Evolutionary conservation across 2,888 invertebrate genomes (phyloP).

Genomic region (Chesias legatella): DNA sequence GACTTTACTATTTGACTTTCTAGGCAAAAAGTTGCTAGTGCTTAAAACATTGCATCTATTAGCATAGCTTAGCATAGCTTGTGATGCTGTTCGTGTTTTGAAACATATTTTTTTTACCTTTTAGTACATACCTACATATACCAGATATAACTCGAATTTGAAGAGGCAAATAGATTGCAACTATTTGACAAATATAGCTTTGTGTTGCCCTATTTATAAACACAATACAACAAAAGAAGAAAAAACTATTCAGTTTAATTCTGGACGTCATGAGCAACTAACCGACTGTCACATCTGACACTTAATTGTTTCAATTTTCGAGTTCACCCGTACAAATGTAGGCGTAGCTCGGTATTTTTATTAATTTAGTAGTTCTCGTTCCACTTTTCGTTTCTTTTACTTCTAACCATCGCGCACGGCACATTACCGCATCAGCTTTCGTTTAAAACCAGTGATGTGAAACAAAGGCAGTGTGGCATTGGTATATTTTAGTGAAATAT

Average conservation of each 20-base stretch:
- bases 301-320: slow-evolving; percentile 32
- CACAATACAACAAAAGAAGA: too few relatives aligned
- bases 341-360: slow-evolving; percentile 57
- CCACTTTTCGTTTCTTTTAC: slow-evolving; percentile 66
- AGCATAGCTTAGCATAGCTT: too few relatives aligned
- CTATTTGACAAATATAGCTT: too few relatives aligned
- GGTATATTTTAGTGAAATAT: slow-evolving; percentile 34
- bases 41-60: too few relatives aligned
- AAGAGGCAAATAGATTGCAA: too few relatives aligned
- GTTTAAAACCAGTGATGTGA: slow-evolving; percentile 45
- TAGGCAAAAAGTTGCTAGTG: too few relatives aligned
- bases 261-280: slow-evolving; percentile 52
- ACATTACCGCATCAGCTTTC: slow-evolving; percentile 29
- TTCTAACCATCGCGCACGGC: slow-evolving; percentile 41
- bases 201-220: too few relatives aligned
- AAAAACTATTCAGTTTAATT: slow-evolving; percentile 43
- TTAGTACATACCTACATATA: too few relatives aligned
- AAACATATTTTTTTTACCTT: too few relatives aligned
- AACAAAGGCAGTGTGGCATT: slow-evolving; percentile 37
- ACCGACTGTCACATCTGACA: slow-evolving; percentile 52
- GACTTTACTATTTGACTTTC: too few relatives aligned
- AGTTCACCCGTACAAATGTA: slow-evolving; percentile 56
- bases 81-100: too few relatives aligned
- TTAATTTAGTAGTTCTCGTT: slow-evolving; percentile 63
- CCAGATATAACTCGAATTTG: too few relatives aligned